Evolutionary conservation across 2,797 vertebrate genomes (phyloP), one percentile per base, ranked within the genome.

Genomic region (Phoeniculus purpureus): DNA sequence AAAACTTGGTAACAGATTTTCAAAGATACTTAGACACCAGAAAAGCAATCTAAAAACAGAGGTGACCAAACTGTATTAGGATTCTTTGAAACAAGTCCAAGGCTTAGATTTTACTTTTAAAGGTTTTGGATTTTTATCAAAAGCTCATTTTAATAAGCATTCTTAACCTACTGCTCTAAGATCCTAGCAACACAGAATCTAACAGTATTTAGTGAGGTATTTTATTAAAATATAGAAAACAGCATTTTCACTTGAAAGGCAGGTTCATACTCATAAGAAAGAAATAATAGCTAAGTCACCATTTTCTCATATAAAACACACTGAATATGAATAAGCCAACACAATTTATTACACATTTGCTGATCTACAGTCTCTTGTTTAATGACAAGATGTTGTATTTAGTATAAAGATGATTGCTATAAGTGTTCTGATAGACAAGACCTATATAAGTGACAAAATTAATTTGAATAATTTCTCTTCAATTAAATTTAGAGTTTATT

Each of bases 11-110:
- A 76, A 68, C 3, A 70, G 21, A 60, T 88, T 92, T 93, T 45
- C 64, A 71, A 93, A 85, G 40, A 25, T 21, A 62, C n/a, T 64
- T 60, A 81, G 43, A 88, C 25, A 81, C 14, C 43, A 75, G 47
- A 73, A 90, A 79, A 85, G 23, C 45, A 84, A 83, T 51, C 43
- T 48, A 51, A 90, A 92, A 81, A 4, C 34, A 60, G 51, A 93
- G 47, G 12, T 34, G 18, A 5, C 52, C 67, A 87, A 77, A 71
- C 34, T 7, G 45, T 13, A 25, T 31, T 25, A 77, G 22, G 37
- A 88, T 20, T 67, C 70, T 81, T 76, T 55, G 3, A 89, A 84
- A 72, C 13, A 56, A 90, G 72, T 55, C 72, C 11, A 48, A 65
- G 22, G 64, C 2, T 0, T 0, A 31, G 6, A 15, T 51, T 34